Base-by-base conservation (phyloP, 2,888 invertebrate species). In the Phrixothrix hirtus region DNA sequence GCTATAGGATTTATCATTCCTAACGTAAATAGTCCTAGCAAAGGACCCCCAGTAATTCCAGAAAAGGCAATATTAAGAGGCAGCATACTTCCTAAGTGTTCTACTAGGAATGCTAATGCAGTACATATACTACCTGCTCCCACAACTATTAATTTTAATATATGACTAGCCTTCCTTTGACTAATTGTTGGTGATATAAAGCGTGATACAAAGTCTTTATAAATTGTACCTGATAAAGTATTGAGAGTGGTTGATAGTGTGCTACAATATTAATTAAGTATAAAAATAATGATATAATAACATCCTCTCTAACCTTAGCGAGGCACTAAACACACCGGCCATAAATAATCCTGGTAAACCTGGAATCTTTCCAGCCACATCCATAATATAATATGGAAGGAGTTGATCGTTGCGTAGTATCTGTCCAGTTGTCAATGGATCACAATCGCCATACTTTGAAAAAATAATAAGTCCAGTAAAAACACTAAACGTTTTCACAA, bases 261-360 rank as follows among this genome's bases (percentile, higher is more conserved):
- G 35, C 85, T 84, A 70, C 39, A 77, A 77, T 9, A 25, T 5
- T 26, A 26, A 21, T 14, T 21, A n/a, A n/a, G n/a, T n/a, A n/a
- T n/a, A n/a, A n/a, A n/a, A n/a, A n/a, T n/a, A n/a, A n/a, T n/a
- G n/a, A n/a, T n/a, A n/a, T n/a, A n/a, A n/a, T n/a, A n/a, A n/a
- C n/a, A n/a, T n/a, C n/a, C n/a, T n/a, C n/a, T n/a, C 36, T n/a
- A n/a, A 81, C 81, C 81, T 84, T 13, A 89, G 78, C 0, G 87
- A 87, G 0, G 88, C 87, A 65, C 86, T 85, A 61, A 88, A 87
- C 29, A 89, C 79, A 14, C 88, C 84, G 15, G 89, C 87, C 1
- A 88, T 81, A 62, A 90, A 89, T 30, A 89, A 77, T 2, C 89
- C 89, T 15, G 88, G 83, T 37, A 89, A 77, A 0, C 89, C 89